phyloP scores from a whole-genome alignment of 2,888 invertebrate species.

The Agonopterix arenella region DNA sequence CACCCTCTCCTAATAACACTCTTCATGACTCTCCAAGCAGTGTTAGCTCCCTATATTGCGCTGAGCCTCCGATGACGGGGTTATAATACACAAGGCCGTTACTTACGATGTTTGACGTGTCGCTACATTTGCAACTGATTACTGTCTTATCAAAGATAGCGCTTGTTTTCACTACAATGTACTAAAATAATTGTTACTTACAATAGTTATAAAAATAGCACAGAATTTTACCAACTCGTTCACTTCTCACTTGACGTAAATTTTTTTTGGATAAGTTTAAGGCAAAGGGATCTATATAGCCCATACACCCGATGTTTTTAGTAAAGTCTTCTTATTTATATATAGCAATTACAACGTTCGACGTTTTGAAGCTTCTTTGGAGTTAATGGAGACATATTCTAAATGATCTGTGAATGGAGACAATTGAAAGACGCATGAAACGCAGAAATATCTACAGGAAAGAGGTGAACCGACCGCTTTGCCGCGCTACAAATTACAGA shows the following conservation, averaged over 20 bases:
- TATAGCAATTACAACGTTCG: too few relatives aligned
- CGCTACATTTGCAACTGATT: slow-evolving; percentile 2
- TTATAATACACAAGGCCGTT: slow-evolving; percentile 44
- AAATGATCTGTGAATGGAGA: too few relatives aligned
- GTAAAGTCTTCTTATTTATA: too few relatives aligned
- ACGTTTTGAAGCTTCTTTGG: too few relatives aligned
- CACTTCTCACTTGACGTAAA: slow-evolving; percentile 3
- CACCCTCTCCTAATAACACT: slow-evolving; percentile 71
- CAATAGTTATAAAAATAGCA: slow-evolving; percentile 8
- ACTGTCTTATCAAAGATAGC: slow-evolving; percentile 7
- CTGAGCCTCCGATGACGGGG: slow-evolving; percentile 15
- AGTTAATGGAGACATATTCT: too few relatives aligned
- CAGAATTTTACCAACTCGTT: not conserved
- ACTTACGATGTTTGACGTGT: slow-evolving; percentile 19
- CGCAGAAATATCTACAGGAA: too few relatives aligned
- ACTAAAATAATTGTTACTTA: slow-evolving; percentile 2
- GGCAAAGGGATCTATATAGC: too few relatives aligned
- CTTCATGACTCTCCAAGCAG: slow-evolving; percentile 40
- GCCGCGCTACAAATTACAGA: too few relatives aligned
- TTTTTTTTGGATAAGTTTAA: too few relatives aligned
- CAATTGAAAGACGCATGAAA: too few relatives aligned
- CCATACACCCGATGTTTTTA: too few relatives aligned
- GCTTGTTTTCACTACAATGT: slow-evolving; percentile 5
- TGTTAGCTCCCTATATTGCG: not conserved
- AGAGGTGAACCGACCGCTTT: too few relatives aligned